Evolutionary conservation across 2,888 invertebrate species (phyloP).

Genomic region (Cataglyphis cursor): DNA sequence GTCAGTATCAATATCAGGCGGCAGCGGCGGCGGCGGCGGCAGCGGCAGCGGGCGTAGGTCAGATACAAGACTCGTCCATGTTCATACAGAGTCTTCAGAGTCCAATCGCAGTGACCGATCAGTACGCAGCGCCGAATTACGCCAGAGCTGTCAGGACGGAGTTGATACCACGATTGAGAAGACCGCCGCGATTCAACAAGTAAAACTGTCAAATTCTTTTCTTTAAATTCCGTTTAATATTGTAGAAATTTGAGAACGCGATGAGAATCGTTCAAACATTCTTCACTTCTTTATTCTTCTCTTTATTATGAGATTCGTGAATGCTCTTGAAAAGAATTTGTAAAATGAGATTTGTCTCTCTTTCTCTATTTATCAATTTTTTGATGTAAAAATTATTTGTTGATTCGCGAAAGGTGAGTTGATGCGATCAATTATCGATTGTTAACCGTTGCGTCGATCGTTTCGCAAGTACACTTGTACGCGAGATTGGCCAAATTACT

Average conservation of each 20-base stretch:
- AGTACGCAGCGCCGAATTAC: slow-evolving; percentile 80
- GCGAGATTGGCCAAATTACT: slow-evolving; percentile 60
- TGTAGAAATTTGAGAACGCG: slow-evolving; percentile 1
- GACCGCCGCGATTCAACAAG: slow-evolving; percentile 81
- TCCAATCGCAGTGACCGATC: slow-evolving; percentile 81
- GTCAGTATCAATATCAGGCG: slow-evolving; percentile 79
- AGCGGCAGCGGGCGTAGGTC: slow-evolving; percentile 72
- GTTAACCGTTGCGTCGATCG: slow-evolving; percentile 10
- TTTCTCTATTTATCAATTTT: not conserved
- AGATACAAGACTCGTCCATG: slow-evolving; percentile 80
- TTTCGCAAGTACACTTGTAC: slow-evolving; percentile 20
- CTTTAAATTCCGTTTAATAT: not conserved
- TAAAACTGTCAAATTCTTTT: slow-evolving; percentile 62
- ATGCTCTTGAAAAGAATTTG: slow-evolving; percentile 4
- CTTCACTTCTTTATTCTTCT: slow-evolving; percentile 16
- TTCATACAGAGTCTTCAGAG: slow-evolving; percentile 81
- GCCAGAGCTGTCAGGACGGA: slow-evolving; percentile 80
- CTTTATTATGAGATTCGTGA: slow-evolving; percentile 10
- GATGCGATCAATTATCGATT: not conserved
- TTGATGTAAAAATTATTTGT: slow-evolving; percentile 8
- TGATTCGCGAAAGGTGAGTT: not conserved
- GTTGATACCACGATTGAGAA: slow-evolving; percentile 79
- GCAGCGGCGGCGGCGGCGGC: slow-evolving; percentile 32
- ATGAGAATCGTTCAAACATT: not conserved
- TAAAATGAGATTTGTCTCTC: not conserved